Evolutionary conservation across 2,888 invertebrate genomes (phyloP).

Genomic region (Criorhina ranunculi): DNA sequence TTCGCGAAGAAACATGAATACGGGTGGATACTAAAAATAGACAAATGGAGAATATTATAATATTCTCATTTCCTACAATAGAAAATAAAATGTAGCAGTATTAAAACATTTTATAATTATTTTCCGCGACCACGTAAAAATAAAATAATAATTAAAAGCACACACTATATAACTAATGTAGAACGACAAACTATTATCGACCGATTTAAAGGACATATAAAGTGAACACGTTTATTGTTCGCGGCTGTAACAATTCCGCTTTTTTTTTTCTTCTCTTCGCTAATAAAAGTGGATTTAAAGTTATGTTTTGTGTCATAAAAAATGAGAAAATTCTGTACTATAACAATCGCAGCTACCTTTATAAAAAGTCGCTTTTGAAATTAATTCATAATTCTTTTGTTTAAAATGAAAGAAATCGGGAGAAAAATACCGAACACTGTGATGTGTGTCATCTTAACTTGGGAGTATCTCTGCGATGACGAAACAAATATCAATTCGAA

Average conservation of each 20-base stretch:
- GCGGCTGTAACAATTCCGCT: constrained; percentile 15
- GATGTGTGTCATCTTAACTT: constrained; percentile 40
- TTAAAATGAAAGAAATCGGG: constrained; percentile 11
- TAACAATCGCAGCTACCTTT: constrained; percentile 3
- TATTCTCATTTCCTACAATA: constrained; percentile 30
- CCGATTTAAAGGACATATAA: constrained; percentile 49
- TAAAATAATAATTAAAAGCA: not conserved
- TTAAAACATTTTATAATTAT: constrained; percentile 12
- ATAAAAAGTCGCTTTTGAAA: constrained; percentile 16
- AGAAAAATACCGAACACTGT: constrained; percentile 22
- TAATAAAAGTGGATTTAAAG: constrained; percentile 40
- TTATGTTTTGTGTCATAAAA: constrained; percentile 6
- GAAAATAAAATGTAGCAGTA: constrained; percentile 9
- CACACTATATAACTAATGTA: not conserved
- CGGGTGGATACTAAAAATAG: constrained; percentile 73
- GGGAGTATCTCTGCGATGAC: constrained; percentile 35
- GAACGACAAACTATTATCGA: constrained; percentile 46
- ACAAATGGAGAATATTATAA: constrained; percentile 27
- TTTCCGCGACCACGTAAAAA: constrained; percentile 1
- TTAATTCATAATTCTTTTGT: constrained; percentile 17
- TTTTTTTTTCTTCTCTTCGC: constrained; percentile 24
- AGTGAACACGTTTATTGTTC: constrained; percentile 12
- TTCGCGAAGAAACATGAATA: constrained; percentile 54
- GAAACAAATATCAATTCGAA: constrained; percentile 29
- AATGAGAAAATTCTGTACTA: constrained; percentile 50